These are phyloP conservation scores for Pagetopsis macropterus DNA, from an alignment of 2,797 vertebrate genomes.

Conservation along the genomic window DNA sequence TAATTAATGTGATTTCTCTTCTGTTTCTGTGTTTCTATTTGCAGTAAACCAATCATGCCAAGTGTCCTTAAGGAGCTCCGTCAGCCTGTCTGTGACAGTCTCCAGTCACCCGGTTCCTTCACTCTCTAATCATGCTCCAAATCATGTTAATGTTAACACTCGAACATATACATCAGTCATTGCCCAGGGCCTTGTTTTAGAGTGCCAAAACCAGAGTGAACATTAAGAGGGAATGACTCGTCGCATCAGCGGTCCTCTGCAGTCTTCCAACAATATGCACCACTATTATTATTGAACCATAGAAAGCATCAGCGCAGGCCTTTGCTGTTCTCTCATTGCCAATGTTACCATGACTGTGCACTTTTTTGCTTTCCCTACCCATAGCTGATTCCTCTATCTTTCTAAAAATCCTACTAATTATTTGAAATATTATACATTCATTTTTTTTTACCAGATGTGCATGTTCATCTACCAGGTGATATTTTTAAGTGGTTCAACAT, in stretches of 20 bases:
- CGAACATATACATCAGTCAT: constrained; percentile 52
- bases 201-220: constrained; percentile 59
- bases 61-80: constrained; percentile 59
- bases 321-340: constrained; percentile 35
- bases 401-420: constrained; percentile 50
- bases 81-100: constrained; percentile 43
- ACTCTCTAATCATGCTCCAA: constrained; percentile 27
- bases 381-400: constrained; percentile 36
- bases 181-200: constrained; percentile 55
- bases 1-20: constrained; percentile 44
- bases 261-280: constrained; percentile 45
- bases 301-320: constrained; percentile 30
- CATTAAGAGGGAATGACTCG: constrained; percentile 27
- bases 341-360: constrained; percentile 67
- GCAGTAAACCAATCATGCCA: constrained; percentile 77
- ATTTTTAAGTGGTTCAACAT: constrained; percentile 33
- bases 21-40: constrained; percentile 59
- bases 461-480: constrained; percentile 38
- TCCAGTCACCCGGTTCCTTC: constrained; percentile 42
- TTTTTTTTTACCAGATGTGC: constrained; percentile 54
- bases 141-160: constrained; percentile 29
- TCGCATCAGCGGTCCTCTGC: constrained; percentile 25
- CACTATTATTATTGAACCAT: constrained; percentile 39
- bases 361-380: constrained; percentile 57
- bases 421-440: constrained; percentile 46